Base-by-base conservation (phyloP, 1,140 invertebrate genomes). In the Metopolophium dirhodum region DNA sequence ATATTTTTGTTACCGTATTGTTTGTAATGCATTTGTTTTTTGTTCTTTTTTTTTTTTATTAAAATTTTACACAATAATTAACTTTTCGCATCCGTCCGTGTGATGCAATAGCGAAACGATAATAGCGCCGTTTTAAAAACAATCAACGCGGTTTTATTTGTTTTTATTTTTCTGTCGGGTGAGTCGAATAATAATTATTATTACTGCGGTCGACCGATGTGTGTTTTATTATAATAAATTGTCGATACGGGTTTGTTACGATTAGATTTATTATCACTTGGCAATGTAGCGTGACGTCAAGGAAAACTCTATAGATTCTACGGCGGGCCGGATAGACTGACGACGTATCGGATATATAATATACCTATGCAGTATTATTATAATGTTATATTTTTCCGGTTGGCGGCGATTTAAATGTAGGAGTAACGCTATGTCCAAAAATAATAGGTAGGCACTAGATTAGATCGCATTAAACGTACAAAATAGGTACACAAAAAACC, bases 361-460 rank as follows among this genome's bases (percentile, higher is more conserved):
- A 41, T 41, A 11, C 61, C 61, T n/a, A 18, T 41, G 41, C 61
- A 83, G 11, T 87, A 18, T 45, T 87, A 49, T 87, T 87, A 47
- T 20, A 47, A 82, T n/a, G 61, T 77, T 18, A n/a, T n/a, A 87
- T 49, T 47, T 18, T 87, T n/a, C 85, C 20, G 23, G 85, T 87
- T 45, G 41, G 22, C 85, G 22, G 11, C 6, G 41, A 18, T 87
- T 87, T 49, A 45, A 87, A 87, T 87, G 85, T 87, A 45, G 85
- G 85, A 87, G 85, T 47, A 87, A 87, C 41, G 45, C 45, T 30
- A 49, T 14, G 45, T 47, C 22, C 7, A 49, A 47, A 87, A 47
- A 87, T 87, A 45, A 47, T 87, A 87, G 45, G 45, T 47, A 88
- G 47, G 47, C 47, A 35, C 86, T 22, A 88, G 86, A 88, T 51